A percentile compares a stretch with the other conserved stretches of the same genome.
These are phyloP conservation scores for Hylia prasina DNA, from an alignment of 2,113 vertebrate species.

Conservation along the genomic window DNA sequence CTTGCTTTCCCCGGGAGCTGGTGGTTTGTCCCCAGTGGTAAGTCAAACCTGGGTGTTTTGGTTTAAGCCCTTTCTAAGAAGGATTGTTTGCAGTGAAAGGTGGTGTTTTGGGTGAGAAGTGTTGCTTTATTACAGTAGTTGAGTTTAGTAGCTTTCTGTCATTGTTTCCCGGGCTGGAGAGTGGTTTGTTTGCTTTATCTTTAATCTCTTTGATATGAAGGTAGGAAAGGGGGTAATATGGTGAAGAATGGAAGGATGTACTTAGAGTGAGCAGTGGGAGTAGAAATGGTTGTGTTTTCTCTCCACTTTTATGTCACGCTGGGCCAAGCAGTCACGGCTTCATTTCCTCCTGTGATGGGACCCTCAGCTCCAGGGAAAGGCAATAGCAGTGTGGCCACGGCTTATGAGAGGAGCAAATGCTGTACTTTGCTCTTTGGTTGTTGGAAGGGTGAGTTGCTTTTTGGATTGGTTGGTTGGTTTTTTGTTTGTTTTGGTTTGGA, in stretches of 20 bases:
- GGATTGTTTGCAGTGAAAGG: not conserved
- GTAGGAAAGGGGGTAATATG: not conserved
- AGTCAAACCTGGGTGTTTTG: not conserved
- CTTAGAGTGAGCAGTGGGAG: not conserved
- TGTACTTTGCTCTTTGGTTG: not conserved
- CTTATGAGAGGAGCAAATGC: not conserved
- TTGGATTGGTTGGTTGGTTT: not conserved
- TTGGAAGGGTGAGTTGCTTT: not conserved
- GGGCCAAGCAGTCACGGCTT: not conserved
- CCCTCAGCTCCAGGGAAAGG: not conserved
- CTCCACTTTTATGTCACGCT: fast-evolving
- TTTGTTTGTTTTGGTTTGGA: not conserved
- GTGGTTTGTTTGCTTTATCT: not conserved
- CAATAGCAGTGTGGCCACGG: not conserved
- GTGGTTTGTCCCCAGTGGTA: not conserved
- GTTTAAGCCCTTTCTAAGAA: not conserved
- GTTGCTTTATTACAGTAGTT: not conserved
- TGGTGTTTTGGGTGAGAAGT: not conserved
- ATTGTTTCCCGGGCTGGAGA: not conserved
- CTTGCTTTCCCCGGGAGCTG: not conserved
- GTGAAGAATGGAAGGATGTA: not conserved
- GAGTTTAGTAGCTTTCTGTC: not conserved
- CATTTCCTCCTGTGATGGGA: fast-evolving
- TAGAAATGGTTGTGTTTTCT: not conserved
- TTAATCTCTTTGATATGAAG: not conserved